phyloP scores from a whole-genome alignment of 2,113 vertebrate genomes.

The Xerus inauris region DNA sequence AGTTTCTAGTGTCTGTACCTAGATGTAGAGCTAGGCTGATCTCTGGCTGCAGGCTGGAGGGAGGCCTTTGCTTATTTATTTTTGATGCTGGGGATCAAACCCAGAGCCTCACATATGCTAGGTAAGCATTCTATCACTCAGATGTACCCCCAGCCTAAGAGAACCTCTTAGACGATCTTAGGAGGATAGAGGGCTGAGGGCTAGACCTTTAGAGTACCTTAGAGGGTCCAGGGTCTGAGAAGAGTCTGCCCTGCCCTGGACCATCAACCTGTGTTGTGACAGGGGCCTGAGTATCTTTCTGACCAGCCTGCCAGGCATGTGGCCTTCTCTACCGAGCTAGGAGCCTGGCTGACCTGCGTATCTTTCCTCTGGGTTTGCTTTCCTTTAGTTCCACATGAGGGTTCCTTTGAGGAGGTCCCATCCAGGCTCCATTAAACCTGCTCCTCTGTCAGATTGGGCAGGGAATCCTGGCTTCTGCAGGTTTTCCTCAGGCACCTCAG shows the following conservation, averaged over 20 bases:
- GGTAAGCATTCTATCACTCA: neutral
- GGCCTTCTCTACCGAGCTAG: neutral
- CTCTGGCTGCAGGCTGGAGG: neutral
- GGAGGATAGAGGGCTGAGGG: neutral
- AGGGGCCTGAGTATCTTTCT: neutral
- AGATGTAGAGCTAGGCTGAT: neutral
- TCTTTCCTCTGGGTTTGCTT: neutral
- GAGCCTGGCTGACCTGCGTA: neutral
- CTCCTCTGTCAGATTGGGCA: neutral
- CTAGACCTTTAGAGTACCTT: neutral
- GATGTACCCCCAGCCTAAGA: neutral
- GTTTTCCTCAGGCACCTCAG: neutral
- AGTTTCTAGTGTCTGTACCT: neutral
- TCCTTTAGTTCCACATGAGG: neutral
- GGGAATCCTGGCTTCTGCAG: neutral
- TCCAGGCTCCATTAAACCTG: neutral
- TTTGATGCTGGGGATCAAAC: neutral
- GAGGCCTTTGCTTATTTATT: neutral
- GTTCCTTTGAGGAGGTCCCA: neutral
- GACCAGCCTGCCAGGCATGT: neutral
- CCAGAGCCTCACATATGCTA: neutral
- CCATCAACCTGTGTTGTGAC: neutral
- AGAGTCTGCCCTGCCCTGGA: neutral
- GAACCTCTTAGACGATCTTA: neutral
- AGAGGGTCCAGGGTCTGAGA: neutral